A percentile compares a stretch with the other conserved stretches of the same genome.
Conservation (phyloP, 2,888 invertebrate genomes). For the Scelioninae gen. 1 region DNA sequence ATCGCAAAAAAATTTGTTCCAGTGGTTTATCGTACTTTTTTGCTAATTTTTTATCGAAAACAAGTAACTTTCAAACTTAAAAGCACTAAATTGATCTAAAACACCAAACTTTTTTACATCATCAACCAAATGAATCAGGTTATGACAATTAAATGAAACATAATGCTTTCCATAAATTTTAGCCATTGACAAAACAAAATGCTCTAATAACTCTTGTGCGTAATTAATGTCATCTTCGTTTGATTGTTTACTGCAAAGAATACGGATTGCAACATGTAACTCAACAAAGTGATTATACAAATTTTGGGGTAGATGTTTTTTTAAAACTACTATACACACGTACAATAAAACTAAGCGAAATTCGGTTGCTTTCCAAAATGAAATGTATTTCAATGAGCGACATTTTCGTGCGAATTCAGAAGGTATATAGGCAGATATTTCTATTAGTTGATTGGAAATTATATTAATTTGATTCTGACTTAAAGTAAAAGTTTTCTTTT, state of each 20-base stretch:
- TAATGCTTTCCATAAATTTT: slow-evolving; percentile 25
- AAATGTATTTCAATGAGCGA: slow-evolving; percentile 38
- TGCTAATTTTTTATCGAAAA: slow-evolving; percentile 31
- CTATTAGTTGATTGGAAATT: slow-evolving; percentile 24
- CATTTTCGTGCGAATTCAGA: slow-evolving; percentile 47
- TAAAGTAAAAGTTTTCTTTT: slow-evolving; percentile 28
- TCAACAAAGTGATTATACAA: slow-evolving; percentile 43
- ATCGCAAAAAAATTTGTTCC: slow-evolving; percentile 42
- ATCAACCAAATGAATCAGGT: slow-evolving; percentile 41
- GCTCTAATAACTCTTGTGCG: slow-evolving; percentile 35
- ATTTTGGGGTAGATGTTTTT: slow-evolving; percentile 14
- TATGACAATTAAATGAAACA: slow-evolving; percentile 50
- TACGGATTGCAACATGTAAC: slow-evolving; percentile 49
- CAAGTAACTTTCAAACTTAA: slow-evolving; percentile 49
- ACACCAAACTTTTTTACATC: slow-evolving; percentile 43
- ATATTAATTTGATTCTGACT: slow-evolving; percentile 17
- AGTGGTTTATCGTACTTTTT: slow-evolving; percentile 47
- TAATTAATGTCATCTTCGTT: slow-evolving; percentile 24
- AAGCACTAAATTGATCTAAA: slow-evolving; percentile 48
- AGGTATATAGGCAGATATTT: slow-evolving; percentile 30
- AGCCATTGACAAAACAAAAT: slow-evolving; percentile 44
- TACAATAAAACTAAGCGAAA: slow-evolving; percentile 48
- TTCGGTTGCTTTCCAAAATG: slow-evolving; percentile 57
- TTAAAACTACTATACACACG: slow-evolving; percentile 42
- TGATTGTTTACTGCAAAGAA: slow-evolving; percentile 33